Conservation (phyloP, 2,888 invertebrate species). For the Trachelus troglodyta region DNA sequence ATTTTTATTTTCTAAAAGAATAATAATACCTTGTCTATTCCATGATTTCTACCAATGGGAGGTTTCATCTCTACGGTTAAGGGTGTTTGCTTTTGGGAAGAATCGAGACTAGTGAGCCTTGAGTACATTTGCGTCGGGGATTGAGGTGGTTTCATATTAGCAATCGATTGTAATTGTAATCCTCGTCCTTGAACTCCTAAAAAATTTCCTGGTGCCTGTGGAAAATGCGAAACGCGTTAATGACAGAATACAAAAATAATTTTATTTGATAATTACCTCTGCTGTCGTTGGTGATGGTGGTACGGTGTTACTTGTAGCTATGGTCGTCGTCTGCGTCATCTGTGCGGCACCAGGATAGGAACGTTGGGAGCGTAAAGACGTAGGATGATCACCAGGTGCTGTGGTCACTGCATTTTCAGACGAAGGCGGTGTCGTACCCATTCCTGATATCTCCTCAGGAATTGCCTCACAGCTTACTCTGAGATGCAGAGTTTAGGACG, state of each 20-base stretch:
- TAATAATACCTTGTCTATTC: constrained; percentile 50
- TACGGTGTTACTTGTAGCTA: constrained; percentile 64
- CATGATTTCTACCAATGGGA: constrained; percentile 57
- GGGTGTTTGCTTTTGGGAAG: constrained; percentile 50
- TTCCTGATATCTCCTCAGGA: constrained; percentile 85
- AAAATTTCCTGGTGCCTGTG: constrained; percentile 52
- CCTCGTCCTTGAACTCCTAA: constrained; percentile 50
- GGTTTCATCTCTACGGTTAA: constrained; percentile 57
- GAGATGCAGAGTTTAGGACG: constrained; percentile 1
- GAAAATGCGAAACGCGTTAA: neutral
- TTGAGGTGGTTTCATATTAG: constrained; percentile 72
- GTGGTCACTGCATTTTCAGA: constrained; percentile 56
- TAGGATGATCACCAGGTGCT: constrained; percentile 62
- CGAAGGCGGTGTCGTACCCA: constrained; percentile 78
- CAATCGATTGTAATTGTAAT: constrained; percentile 42
- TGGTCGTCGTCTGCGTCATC: constrained; percentile 53
- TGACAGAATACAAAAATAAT: neutral
- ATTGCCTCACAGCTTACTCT: constrained; percentile 90
- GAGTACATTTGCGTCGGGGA: constrained; percentile 74
- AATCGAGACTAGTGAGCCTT: constrained; percentile 63
- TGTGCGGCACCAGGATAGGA: constrained; percentile 67
- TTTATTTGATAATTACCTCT: constrained; percentile 38
- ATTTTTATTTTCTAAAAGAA: neutral
- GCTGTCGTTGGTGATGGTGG: constrained; percentile 67
- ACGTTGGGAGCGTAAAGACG: constrained; percentile 67